Evolutionary conservation across 2,888 invertebrate species (phyloP), one percentile per base, ranked within the genome.

Genomic region (Physocephala rufipes): DNA sequence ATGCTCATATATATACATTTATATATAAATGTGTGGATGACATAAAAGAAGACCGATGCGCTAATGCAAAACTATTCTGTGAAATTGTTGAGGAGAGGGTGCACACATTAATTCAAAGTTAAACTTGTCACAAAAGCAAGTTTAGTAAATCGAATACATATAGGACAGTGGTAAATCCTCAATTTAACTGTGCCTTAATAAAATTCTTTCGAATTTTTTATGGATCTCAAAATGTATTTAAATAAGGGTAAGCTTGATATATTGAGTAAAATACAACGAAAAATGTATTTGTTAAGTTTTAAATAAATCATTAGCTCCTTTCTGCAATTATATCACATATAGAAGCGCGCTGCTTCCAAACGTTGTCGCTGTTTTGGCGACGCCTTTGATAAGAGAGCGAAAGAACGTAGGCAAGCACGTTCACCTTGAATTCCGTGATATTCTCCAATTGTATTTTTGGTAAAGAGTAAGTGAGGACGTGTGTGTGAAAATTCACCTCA

Each of bases 231-330:
- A 21, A 73, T 73, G 73, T 12, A 68, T 24, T 59, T 73, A 67
- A 53, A 59, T 67, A 73, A 71, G 61, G 67, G 73, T 73, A 28
- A 73, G 73, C 51, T 15, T 30, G n/a, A 36, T 30, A 9, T 13
- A 26, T 12, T 19, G 4, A 21, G 47, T n/a, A 45, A 7, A 64
- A 62, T 43, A 45, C 21, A 30, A 12, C 13, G 24, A 15, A 24
- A 64, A 47, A 28, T 12, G 16, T 26, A 13, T 12, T 26, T 49
- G 12, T 21, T 15, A 49, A 12, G n/a, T 49, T 49, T 16, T 26
- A 26, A 19, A 63, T 16, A 63, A 59, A 15, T 2, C n/a, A 59
- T 43, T 62, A 45, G 5, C 30, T 65, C 53, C 53, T 62, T 62
- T 62, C n/a, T 36, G 36, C 36, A 9, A 36, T 36, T 36, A 36